Base-by-base conservation (phyloP, 2,797 vertebrate species). In the Cuniculus paca region DNA sequence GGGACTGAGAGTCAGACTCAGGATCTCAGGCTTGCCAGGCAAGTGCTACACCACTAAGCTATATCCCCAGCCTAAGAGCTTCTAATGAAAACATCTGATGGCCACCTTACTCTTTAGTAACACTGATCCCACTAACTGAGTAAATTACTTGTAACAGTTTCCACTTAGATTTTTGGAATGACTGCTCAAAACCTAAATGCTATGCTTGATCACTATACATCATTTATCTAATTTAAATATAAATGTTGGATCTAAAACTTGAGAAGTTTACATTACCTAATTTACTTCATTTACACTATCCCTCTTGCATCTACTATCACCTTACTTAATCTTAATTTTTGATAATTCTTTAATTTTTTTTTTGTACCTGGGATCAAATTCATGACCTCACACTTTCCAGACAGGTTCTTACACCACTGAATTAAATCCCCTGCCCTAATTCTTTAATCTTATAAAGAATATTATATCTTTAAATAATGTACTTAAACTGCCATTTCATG, bases 151-250 rank as follows among this genome's bases (percentile, higher is more conserved):
- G 52, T 61, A 34, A 88, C 74, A 4, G 39, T 39, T 91, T 88
- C 17, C 45, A 1, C 56, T 56, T 36, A 74, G 13, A 24, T 74
- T 54, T 72, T 88, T 82, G 39, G 63, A 94, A 45, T 31, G 11
- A 61, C 36, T 81, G 12, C 31, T 39, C 42, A 36, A 87, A 75
- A 75, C 1, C 12, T 92, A 85, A 74, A 75, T 82, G 70, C 93
- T 65, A n/a, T 9, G 52, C 42, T 68, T 95, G 48, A 74, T 91
- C 56, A 81, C 52, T 89, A 8, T 19, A 54, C 85, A 31, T 95
- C 74, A 26, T 54, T 95, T 94, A 65, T 82, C 74, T 93, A 82
- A 60, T 81, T 88, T 65, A 19, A 94, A 87, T 77, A 70, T 60
- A 80, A 91, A 68, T 61, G 84, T 22, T 90, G 39, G 20, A 28